phyloP scores from a whole-genome alignment of 1,140 invertebrate species.

The Eubasilissa regina region DNA sequence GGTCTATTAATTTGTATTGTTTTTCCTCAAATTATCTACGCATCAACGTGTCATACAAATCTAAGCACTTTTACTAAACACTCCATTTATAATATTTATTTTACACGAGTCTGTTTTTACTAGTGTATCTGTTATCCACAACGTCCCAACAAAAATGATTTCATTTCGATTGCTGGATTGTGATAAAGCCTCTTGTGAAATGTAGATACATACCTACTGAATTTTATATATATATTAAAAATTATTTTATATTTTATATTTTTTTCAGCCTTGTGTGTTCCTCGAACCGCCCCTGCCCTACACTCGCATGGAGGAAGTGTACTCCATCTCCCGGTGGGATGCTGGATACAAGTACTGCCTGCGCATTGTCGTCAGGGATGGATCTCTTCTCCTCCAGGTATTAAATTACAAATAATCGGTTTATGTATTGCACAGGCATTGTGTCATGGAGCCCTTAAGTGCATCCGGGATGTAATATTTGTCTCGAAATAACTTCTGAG shows the following conservation, averaged over 20 bases:
- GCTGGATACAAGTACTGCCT: slow-evolving; percentile 86
- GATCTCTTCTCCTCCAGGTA: slow-evolving; percentile 82
- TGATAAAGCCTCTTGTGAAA: too few species aligned
- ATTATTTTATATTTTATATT: not conserved
- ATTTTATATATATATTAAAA: slow-evolving; percentile 14
- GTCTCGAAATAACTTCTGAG: too few species aligned
- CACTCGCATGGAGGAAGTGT: slow-evolving; percentile 85
- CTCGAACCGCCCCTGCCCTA: slow-evolving; percentile 83
- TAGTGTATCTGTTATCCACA: too few species aligned
- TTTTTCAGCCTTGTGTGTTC: slow-evolving; percentile 80
- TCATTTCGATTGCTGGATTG: not conserved
- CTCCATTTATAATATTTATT: too few species aligned
- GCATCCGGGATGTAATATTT: too few species aligned
- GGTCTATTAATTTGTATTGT: too few species aligned
- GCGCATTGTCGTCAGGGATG: slow-evolving; percentile 83
- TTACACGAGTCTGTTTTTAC: too few species aligned
- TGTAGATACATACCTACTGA: too few species aligned
- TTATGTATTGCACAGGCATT: not conserved
- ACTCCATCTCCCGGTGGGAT: slow-evolving; percentile 86
- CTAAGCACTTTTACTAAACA: too few species aligned
- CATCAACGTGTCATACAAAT: too few species aligned
- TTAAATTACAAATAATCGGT: not conserved
- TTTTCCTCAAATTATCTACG: too few species aligned
- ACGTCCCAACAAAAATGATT: too few species aligned
- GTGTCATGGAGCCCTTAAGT: not conserved